Base-by-base conservation (phyloP, 1,140 invertebrate species). In the Sarcophaga bullata region DNA sequence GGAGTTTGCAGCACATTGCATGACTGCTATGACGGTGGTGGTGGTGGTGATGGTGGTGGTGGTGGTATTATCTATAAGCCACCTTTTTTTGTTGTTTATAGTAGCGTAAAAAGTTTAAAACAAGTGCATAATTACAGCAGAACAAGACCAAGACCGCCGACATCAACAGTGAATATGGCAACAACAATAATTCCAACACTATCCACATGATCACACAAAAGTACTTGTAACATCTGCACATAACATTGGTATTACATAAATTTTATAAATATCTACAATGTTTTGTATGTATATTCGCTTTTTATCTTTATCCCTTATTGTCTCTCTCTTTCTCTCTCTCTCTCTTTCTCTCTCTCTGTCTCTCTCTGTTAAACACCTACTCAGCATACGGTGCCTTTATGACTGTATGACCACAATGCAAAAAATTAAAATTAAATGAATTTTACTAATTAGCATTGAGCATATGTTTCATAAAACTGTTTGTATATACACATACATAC, bases 171-270 rank as follows among this genome's bases (percentile, higher is more conserved):
- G n/a, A 68, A 19, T 37, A 37, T 37, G 25, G 25, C 25, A 19
- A 68, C 62, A 13, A 58, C n/a, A 37, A 37, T 37, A 37, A 37
- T 68, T 19, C 62, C 8, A 19, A 25, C 17, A 68, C 62, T 25
- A 68, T 17, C 62, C 17, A 68, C 54, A 58, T 58, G 54, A 58
- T 58, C 54, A 58, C 13, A 58, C 54, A 58, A 58, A 58, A 58
- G 54, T 58, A 58, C 62, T 19, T 47, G 75, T 78, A 52, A 78
- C 75, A 68, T 80, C 50, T 46, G 37, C 25, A 80, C 10, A 17
- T 47, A 62, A 80, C 80, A 80, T 80, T 46, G 52, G 58, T 46
- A 80, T 80, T 58, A 58, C 80, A 80, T 80, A 80, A 80, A 80
- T 80, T 78, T 78, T 68, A 68, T 68, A 68, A 78, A 78, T 78